These are phyloP conservation scores for Melitaea athalia DNA, from an alignment of 2,888 invertebrate genomes.

Conservation along the genomic window DNA sequence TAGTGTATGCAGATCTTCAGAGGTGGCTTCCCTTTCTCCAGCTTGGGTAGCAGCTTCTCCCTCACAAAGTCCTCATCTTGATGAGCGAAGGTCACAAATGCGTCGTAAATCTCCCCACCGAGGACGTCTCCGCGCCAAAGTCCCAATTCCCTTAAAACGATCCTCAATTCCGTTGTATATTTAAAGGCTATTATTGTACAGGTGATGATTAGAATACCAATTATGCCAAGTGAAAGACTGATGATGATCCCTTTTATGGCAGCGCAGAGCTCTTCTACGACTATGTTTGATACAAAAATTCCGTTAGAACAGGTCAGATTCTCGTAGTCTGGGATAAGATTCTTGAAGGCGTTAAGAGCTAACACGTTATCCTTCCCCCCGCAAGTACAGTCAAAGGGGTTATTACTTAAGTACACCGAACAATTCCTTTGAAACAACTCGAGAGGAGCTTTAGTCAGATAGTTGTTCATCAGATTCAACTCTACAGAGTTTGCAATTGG, in stretches of 20 bases:
- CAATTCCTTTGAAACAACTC: not conserved
- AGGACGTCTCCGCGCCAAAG: not conserved
- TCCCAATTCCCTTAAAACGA: not conserved
- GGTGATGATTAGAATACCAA: not conserved
- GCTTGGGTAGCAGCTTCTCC: constrained; percentile 83
- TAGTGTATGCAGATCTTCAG: constrained; percentile 85
- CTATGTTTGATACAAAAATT: not conserved
- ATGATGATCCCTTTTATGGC: not conserved
- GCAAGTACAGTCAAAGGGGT: not conserved
- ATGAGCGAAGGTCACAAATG: constrained; percentile 90
- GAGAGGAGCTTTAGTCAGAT: not conserved
- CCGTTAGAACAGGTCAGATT: not conserved
- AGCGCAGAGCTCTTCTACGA: not conserved
- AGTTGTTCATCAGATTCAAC: not conserved
- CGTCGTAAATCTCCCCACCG: constrained; percentile 74
- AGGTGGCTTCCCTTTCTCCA: constrained; percentile 78
- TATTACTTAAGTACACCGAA: not conserved
- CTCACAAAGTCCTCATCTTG: constrained; percentile 86
- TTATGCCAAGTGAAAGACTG: not conserved
- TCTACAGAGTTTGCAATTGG: not conserved
- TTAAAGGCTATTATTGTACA: not conserved
- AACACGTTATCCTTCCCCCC: not conserved
- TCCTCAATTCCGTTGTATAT: not conserved
- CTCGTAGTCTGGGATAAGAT: not conserved
- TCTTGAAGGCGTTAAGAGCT: not conserved